phyloP scores from a whole-genome alignment of 2,888 invertebrate species.

The Gandaritis pyraliata region DNA sequence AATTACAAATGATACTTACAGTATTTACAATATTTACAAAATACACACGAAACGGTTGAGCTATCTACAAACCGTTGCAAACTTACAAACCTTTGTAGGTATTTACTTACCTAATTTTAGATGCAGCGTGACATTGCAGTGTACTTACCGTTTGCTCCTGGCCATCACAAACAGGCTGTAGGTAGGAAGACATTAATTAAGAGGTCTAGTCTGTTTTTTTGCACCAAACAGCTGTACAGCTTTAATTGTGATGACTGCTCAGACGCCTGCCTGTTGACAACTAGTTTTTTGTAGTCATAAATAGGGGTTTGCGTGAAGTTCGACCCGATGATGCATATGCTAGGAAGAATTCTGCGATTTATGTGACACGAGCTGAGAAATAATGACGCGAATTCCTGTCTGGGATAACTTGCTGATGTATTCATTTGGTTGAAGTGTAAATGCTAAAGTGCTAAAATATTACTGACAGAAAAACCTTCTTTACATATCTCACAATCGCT shows the following conservation, averaged over 20 bases:
- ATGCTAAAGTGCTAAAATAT: conserved; percentile 6
- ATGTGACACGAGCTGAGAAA: conserved; percentile 39
- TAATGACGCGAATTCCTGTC: conserved; percentile 35
- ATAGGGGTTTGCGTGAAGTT: conserved; percentile 39
- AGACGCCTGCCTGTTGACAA: conserved; percentile 43
- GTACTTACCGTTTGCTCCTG: not conserved
- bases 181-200: conserved; percentile 67
- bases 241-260: conserved; percentile 37
- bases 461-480: conserved; percentile 11
- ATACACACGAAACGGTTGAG: too few relatives aligned
- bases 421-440: conserved; percentile 28
- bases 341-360: conserved; percentile 41
- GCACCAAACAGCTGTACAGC: conserved; percentile 47
- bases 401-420: conserved; percentile 26
- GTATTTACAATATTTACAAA: too few relatives aligned
- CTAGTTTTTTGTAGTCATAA: conserved; percentile 42
- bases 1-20: too few relatives aligned
- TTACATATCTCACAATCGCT: conserved; percentile 1
- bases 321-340: conserved; percentile 35
- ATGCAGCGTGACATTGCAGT: not conserved
- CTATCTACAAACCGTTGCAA: too few relatives aligned
- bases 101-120: not conserved
- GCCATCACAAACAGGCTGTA: conserved; percentile 41
- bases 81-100: too few relatives aligned
- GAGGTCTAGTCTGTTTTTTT: conserved; percentile 52